phyloP scores from a whole-genome alignment of 2,888 invertebrate genomes.

The Melieria crassipennis region DNA sequence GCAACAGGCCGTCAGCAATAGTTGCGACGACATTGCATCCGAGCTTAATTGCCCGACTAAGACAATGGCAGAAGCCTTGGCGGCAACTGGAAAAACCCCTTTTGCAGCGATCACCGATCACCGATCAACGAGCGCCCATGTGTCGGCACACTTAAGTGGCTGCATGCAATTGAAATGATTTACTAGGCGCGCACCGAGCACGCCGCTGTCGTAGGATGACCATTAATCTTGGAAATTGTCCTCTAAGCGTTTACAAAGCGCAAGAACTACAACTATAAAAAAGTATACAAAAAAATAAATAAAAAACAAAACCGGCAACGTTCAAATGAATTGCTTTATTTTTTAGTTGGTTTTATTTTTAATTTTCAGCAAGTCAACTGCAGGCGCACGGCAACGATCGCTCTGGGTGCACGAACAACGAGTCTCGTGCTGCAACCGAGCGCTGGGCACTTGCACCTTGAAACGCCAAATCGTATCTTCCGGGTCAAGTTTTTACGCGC shows the following conservation, averaged over 20 bases:
- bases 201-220: no score
- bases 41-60: constrained; percentile 13
- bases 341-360: no score
- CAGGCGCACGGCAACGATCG: background rate
- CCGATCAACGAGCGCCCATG: constrained; percentile 9
- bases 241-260: no score
- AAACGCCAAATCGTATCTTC: background rate
- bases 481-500: background rate
- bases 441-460: constrained; percentile 20
- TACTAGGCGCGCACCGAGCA: constrained; percentile 16
- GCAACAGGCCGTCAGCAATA: background rate
- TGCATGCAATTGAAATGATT: background rate
- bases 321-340: no score
- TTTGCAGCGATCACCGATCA: background rate
- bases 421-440: background rate
- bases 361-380: no score
- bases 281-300: no score
- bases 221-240: no score
- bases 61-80: constrained; percentile 31
- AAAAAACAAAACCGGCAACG: no score
- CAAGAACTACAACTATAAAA: no score
- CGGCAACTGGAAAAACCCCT: background rate
- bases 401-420: background rate
- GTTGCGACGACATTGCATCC: constrained; percentile 16
- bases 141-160: background rate